phyloP scores from a whole-genome alignment of 2,113 vertebrate genomes.

The Urocynchramus pylzowi region DNA sequence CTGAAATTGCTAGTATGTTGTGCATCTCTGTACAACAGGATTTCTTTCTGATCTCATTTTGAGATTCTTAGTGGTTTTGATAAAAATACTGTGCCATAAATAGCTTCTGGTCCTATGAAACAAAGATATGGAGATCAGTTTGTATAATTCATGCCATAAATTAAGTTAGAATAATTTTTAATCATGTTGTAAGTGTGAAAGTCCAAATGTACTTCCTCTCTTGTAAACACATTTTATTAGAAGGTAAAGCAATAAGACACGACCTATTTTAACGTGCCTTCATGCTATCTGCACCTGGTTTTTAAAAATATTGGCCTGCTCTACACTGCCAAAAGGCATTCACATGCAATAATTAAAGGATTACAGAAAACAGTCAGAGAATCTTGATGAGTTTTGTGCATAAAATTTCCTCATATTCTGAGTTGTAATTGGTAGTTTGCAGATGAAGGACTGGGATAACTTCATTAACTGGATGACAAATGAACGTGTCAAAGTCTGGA shows the following conservation, averaged over 20 bases:
- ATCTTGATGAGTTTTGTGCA: background rate
- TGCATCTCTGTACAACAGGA: background rate
- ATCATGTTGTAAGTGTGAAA: background rate
- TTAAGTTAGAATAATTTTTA: conserved; percentile 14
- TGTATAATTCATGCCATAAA: background rate
- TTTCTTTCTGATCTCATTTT: background rate
- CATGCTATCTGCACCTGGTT: background rate
- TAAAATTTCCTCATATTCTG: background rate
- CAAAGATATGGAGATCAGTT: background rate
- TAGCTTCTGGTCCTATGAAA: background rate
- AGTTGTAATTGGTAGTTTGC: background rate
- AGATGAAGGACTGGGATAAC: background rate
- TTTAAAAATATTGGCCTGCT: background rate
- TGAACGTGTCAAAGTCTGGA: background rate
- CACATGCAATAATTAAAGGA: background rate
- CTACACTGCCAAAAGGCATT: background rate
- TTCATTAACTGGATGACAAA: background rate
- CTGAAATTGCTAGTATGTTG: background rate
- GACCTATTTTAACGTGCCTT: background rate
- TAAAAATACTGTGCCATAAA: background rate
- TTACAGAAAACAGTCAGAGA: background rate
- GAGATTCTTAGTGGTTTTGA: background rate
- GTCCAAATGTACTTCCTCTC: background rate
- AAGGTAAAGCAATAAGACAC: background rate
- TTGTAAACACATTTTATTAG: background rate